A percentile compares a stretch with the other conserved stretches of the same genome.
Evolutionary conservation across 2,888 invertebrate genomes (phyloP).

Genomic region (Fabriciana adippe): DNA sequence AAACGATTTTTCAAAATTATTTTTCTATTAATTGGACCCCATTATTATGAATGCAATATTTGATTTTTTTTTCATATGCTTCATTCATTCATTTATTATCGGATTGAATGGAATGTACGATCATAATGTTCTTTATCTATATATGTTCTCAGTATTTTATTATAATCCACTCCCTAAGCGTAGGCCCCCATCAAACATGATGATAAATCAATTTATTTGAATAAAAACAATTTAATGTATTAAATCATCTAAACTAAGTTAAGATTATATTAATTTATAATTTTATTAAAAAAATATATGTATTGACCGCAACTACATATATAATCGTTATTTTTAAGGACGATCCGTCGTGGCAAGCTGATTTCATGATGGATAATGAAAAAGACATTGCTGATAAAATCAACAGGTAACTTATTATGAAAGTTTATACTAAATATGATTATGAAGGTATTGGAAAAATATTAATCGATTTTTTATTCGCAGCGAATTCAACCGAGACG

Average conservation of each 20-base stretch:
- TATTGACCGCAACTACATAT: not conserved
- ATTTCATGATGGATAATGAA: conserved; percentile 69
- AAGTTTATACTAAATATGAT: conserved; percentile 15
- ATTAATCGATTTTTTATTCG: conserved; percentile 41
- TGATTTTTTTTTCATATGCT: no score
- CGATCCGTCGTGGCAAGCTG: conserved; percentile 73
- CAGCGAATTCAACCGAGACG: conserved; percentile 65
- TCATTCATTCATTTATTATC: no score
- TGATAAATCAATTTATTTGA: no score
- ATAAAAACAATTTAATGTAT: not conserved
- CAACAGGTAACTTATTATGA: conserved; percentile 50
- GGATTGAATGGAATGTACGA: no score
- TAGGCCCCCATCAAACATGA: not conserved
- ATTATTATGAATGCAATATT: no score
- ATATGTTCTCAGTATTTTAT: no score
- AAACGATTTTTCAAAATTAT: no score
- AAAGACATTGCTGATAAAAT: conserved; percentile 56
- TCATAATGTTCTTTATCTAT: no score
- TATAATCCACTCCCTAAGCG: not conserved
- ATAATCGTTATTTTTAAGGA: conserved; percentile 51
- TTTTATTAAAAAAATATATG: not conserved
- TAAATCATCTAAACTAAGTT: no score
- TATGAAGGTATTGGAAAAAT: conserved; percentile 6
- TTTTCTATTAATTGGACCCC: no score
- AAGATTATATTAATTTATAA: not conserved